phyloP scores from a whole-genome alignment of 2,113 vertebrate genomes.

The Archilochus colubris region DNA sequence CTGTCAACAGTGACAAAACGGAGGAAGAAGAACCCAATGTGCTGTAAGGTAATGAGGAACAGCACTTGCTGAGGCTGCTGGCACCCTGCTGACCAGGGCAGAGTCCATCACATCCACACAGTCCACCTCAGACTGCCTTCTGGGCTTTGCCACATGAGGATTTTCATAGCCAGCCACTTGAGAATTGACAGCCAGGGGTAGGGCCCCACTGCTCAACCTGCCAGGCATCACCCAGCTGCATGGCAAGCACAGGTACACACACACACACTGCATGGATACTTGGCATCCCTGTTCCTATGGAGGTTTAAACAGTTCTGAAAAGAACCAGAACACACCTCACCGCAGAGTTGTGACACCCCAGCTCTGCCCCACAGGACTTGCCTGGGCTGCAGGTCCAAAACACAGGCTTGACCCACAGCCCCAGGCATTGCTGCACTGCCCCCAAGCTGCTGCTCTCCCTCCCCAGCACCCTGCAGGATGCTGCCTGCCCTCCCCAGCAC shows the following conservation, averaged over 20 bases:
- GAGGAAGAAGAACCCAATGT: neutral
- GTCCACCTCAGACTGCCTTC: accelerated
- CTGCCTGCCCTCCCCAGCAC: neutral
- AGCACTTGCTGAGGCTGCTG: neutral
- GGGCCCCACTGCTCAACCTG: neutral
- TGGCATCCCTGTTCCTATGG: accelerated
- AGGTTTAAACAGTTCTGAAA: neutral
- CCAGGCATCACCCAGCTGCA: accelerated
- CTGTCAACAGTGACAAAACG: neutral
- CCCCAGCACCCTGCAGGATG: neutral
- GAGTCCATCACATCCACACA: neutral
- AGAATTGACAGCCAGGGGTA: neutral
- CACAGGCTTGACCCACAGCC: accelerated
- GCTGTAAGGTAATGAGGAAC: accelerated
- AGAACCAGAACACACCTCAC: neutral
- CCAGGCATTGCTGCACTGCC: neutral
- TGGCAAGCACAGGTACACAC: accelerated
- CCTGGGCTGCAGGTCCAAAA: neutral
- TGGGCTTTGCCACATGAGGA: neutral
- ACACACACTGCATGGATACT: accelerated
- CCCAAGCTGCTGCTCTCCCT: neutral
- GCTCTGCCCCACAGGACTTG: no score
- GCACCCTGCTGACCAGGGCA: neutral
- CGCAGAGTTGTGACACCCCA: accelerated
- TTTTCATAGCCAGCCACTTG: neutral